These are phyloP conservation scores for Lampris megalopsis DNA, from an alignment of 2,113 vertebrate species.

Conservation along the genomic window DNA sequence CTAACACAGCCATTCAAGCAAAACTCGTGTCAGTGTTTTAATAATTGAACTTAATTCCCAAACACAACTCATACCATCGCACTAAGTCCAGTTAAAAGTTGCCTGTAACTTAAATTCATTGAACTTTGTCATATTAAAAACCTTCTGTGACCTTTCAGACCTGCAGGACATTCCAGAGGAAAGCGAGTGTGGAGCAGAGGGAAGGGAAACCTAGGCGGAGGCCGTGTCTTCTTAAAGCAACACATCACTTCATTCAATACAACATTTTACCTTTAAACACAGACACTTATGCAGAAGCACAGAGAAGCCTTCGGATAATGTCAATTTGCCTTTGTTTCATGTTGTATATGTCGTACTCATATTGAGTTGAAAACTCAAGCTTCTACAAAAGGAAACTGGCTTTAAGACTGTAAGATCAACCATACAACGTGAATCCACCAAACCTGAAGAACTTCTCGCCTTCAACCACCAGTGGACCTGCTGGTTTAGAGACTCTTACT, in stretches of 20 bases:
- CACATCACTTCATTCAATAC: neutral
- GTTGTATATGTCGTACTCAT: neutral
- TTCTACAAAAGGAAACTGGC: neutral
- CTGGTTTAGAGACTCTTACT: too few species aligned
- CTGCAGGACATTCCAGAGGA: constrained; percentile 95
- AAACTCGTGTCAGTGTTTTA: too few species aligned
- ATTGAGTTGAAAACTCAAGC: neutral
- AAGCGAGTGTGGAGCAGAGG: constrained; percentile 84
- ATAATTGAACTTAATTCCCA: too few species aligned
- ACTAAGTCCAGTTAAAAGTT: neutral
- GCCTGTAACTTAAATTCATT: neutral
- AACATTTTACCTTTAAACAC: neutral
- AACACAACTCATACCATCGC: too few species aligned
- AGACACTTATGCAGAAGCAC: neutral
- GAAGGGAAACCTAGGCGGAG: neutral
- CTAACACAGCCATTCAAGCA: too few species aligned
- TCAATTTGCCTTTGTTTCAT: neutral
- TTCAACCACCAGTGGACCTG: neutral
- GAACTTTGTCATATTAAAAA: neutral
- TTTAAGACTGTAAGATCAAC: neutral
- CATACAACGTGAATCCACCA: neutral
- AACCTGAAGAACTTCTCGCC: neutral
- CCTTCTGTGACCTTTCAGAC: constrained; percentile 74
- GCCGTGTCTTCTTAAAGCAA: constrained; percentile 40
- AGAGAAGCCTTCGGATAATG: too few species aligned